Evolutionary conservation across 2,113 vertebrate species (phyloP), one percentile per base, ranked within the genome.

Genomic region (Gnathochromis pfefferi): DNA sequence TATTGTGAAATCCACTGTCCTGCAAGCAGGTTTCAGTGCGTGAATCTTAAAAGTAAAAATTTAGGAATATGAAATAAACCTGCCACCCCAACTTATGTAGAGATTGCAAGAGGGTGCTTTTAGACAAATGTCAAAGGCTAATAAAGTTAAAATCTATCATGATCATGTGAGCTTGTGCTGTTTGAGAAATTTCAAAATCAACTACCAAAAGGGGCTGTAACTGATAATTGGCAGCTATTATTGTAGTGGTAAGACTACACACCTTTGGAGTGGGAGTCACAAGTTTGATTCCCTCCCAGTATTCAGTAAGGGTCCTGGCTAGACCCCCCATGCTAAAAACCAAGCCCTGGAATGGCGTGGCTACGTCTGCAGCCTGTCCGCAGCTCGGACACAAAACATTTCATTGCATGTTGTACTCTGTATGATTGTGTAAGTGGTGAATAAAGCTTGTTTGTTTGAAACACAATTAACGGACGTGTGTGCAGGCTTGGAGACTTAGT

Each of bases 221-320:
- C 26, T 14, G 21, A 55, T 55, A 55, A 55, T 26, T 14, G 21
- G 12, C 54, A 14, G 54, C 21, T 55, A 26, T 13, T 55, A 26
- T 26, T 55, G 12, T 26, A 55, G 54, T 55, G 54, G 57, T 33
- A 19, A 19, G 57, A 4, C 57, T 60, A 60, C 57, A 60, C 28
- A 60, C 28, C 8, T 33, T 60, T 38, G 4, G 57, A 31, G 26
- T 60, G 5, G 0, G 55, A 58, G 26, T 4, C 28, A 14, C 26
- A 58, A 28, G 1, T 58, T 58, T 8, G 28, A 17, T 58, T 58
- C 14, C 57, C 57, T 16, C 26, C 26, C 23, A 58, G 26, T 31
- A 58, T 31, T 14, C 57, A 58, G 57, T 17, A 58, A 4, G 28
- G 31, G 57, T 19, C 16, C 0, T 60, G 57, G 16, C 16, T 60